These are phyloP conservation scores for Trileptium ribeirensis DNA, from an alignment of 2,888 invertebrate genomes.

Conservation along the genomic window DNA sequence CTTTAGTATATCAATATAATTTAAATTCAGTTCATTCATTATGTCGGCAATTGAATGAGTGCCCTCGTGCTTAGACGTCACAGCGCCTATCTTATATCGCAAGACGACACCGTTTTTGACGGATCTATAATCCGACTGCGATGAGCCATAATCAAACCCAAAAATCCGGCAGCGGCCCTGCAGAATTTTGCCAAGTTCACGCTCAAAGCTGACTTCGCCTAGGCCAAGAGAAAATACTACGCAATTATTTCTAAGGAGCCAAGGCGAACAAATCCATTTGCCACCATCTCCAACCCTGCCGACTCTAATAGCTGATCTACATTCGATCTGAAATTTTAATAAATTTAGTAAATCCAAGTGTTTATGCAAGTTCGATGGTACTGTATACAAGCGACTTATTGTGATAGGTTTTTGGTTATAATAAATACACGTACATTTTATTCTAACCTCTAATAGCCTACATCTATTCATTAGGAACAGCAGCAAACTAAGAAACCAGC, in stretches of 20 bases:
- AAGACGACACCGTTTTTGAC: neutral
- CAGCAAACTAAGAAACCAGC: too few relatives aligned
- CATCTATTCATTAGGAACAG: too few relatives aligned
- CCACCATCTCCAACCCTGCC: neutral
- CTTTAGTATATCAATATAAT: neutral
- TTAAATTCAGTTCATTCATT: neutral
- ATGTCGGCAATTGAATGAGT: neutral
- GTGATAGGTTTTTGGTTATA: too few relatives aligned
- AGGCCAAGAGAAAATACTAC: neutral
- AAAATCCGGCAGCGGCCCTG: neutral
- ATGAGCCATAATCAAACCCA: neutral
- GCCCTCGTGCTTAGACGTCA: neutral
- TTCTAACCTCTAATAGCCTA: too few relatives aligned
- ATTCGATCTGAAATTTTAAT: neutral
- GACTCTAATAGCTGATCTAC: neutral
- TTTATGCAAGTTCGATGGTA: too few relatives aligned
- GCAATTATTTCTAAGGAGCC: neutral
- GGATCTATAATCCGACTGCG: neutral
- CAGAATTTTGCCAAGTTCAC: neutral
- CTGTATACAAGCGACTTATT: too few relatives aligned
- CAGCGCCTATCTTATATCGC: neutral
- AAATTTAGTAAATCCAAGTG: too few relatives aligned
- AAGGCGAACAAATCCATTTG: neutral
- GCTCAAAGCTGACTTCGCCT: neutral
- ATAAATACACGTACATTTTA: too few relatives aligned